Conservation (phyloP, 2,888 invertebrate species). For the Kuschelorhynchus macadamiae region DNA sequence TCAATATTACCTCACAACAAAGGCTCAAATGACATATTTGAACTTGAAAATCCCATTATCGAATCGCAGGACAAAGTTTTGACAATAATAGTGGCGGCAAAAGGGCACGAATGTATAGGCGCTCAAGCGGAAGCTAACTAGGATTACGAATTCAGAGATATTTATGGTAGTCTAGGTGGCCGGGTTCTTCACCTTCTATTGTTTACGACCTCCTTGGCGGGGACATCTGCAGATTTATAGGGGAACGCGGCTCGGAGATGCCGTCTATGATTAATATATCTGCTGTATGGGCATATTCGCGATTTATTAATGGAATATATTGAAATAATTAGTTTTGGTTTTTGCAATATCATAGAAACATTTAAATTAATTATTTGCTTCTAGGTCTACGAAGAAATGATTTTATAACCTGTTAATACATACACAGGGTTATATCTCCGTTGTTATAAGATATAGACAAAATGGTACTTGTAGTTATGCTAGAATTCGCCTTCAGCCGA, state of each 20-base stretch:
- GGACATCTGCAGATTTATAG: slow-evolving; percentile 68
- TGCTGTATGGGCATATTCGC: slow-evolving; percentile 32
- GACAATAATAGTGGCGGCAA: slow-evolving; percentile 44
- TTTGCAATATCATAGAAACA: too few species aligned
- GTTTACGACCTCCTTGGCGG: slow-evolving; percentile 67
- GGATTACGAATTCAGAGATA: slow-evolving; percentile 68
- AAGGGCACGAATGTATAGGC: slow-evolving; percentile 58
- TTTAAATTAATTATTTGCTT: too few species aligned
- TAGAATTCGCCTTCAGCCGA: too few species aligned
- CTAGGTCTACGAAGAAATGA: too few species aligned
- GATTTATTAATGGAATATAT: slow-evolving; percentile 36
- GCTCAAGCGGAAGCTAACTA: slow-evolving; percentile 65
- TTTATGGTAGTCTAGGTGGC: slow-evolving; percentile 68
- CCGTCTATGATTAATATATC: slow-evolving; percentile 40
- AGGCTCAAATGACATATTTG: slow-evolving; percentile 24
- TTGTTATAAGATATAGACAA: too few species aligned
- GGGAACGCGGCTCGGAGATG: slow-evolving; percentile 30
- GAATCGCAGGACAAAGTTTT: slow-evolving; percentile 42
- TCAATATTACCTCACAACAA: slow-evolving; percentile 9
- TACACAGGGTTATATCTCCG: too few species aligned
- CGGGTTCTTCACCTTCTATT: slow-evolving; percentile 67
- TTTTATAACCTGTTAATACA: too few species aligned
- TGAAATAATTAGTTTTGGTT: slow-evolving; percentile 22
- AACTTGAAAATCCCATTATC: slow-evolving; percentile 39
- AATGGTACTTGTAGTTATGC: too few species aligned